These are phyloP conservation scores for Diachasmimorpha longicaudata DNA, from an alignment of 1,140 invertebrate genomes.

Conservation along the genomic window DNA sequence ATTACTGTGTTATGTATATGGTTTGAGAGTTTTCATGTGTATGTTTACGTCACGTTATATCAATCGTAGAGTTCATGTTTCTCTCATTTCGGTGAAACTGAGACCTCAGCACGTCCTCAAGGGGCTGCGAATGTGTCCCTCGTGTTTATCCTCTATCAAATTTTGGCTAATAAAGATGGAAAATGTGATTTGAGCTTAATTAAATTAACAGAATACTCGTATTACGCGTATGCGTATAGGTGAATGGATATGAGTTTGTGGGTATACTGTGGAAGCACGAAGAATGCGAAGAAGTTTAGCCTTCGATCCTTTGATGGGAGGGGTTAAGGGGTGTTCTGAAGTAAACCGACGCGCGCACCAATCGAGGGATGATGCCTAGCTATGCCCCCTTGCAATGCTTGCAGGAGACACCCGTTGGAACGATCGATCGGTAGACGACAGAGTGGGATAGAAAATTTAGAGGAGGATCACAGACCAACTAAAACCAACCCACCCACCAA, in stretches of 20 bases:
- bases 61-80: not conserved
- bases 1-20: not conserved
- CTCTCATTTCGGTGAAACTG: not conserved
- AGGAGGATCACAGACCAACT: not conserved
- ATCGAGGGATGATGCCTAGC: constrained; percentile 11
- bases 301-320: constrained; percentile 2
- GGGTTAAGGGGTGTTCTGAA: constrained; percentile 15
- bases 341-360: constrained; percentile 24
- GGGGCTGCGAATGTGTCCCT: not conserved
- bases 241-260: not conserved
- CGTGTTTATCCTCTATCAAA: not conserved
- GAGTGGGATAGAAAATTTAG: constrained; percentile 8
- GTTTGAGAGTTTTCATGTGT: not conserved
- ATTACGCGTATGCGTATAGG: not conserved
- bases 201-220: not conserved
- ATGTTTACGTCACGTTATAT: not conserved
- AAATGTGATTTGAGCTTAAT: not conserved
- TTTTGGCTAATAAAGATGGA: not conserved
- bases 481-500: not conserved
- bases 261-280: constrained; percentile 12
- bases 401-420: not conserved
- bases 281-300: constrained; percentile 1
- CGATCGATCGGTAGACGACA: constrained; percentile 19
- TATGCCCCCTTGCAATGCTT: constrained; percentile 2
- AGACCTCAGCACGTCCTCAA: not conserved